A percentile compares a stretch with the other conserved stretches of the same genome.
Evolutionary conservation across 2,113 vertebrate species (phyloP).

Genomic region (Paraplagusia blochii): DNA sequence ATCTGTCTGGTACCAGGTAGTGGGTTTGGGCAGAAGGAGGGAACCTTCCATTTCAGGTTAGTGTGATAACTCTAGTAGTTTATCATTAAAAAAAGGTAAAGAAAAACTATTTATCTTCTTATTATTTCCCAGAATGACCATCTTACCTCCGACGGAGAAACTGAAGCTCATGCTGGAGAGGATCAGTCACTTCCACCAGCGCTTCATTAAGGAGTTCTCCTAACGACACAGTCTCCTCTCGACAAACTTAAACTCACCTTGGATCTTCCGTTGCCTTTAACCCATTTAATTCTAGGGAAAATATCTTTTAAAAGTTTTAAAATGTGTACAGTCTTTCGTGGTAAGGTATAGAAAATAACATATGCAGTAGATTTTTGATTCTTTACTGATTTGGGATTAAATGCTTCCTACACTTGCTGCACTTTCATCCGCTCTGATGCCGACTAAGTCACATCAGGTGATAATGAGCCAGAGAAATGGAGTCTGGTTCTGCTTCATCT

Average conservation of each 20-base stretch:
- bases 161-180: slow-evolving; percentile 79
- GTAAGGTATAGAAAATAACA: not conserved
- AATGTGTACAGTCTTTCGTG: not conserved
- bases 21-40: slow-evolving; percentile 88
- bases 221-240: slow-evolving; percentile 34
- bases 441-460: too few species aligned
- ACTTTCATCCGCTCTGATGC: too few species aligned
- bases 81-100: not conserved
- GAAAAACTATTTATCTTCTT: not conserved
- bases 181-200: slow-evolving; percentile 79
- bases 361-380: not conserved
- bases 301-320: not conserved
- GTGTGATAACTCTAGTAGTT: not conserved
- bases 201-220: slow-evolving; percentile 79
- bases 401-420: too few species aligned
- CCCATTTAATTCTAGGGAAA: not conserved
- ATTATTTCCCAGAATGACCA: slow-evolving; percentile 83
- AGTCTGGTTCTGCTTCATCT: too few species aligned
- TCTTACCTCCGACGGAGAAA: slow-evolving; percentile 82
- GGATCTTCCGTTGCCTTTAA: slow-evolving; percentile 37
- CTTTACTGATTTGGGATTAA: too few species aligned
- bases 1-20: slow-evolving; percentile 93
- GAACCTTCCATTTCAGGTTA: slow-evolving; percentile 91
- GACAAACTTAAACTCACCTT: slow-evolving; percentile 10
- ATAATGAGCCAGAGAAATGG: too few species aligned